Evolutionary conservation across 2,797 vertebrate genomes (phyloP), one percentile per base, ranked within the genome.

Genomic region (Anabas testudineus): DNA sequence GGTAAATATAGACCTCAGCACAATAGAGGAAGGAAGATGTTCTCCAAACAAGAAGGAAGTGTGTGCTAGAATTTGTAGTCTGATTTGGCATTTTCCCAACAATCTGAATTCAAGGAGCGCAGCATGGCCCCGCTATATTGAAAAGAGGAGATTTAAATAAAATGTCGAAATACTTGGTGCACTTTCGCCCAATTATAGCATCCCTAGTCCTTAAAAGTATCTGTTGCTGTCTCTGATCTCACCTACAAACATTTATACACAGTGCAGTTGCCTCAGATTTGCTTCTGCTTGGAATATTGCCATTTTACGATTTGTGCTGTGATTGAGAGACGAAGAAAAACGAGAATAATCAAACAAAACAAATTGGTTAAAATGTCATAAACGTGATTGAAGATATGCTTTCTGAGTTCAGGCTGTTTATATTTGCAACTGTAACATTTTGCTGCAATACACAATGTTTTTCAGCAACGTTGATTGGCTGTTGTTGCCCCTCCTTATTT

Each of bases 1-100:
- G 26, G 28, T 84, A 87, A 86, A 83, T 79, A 68, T 74, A 86
- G 82, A 54, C 55, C 30, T 41, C 41, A 9, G 32, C 12, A 49
- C 34, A 63, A 59, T 30, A 15, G 66, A 76, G 60, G 48, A 58
- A 16, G 32, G 41, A 58, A 43, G 21, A 48, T 51, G 63, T 70
- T 85, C 15, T 60, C 57, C 41, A 21, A 88, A 74, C 32, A 4
- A 54, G 56, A 72, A 70, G 59, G 34, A 58, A 68, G 47, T 55
- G 19, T 15, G 22, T n/a, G 55, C 24, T 47, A 6, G 32, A 5
- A 9, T 30, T 62, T 72, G 15, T 54, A 55, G 22, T 79, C 34
- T 67, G 48, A 39, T 74, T 65, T 61, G 13, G 16, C 48, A 1
- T 61, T 78, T 75, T 67, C 15, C 74, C 43, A 10, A 21, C 62